phyloP scores from a whole-genome alignment of 2,888 invertebrate species.

The Volucella inflata region DNA sequence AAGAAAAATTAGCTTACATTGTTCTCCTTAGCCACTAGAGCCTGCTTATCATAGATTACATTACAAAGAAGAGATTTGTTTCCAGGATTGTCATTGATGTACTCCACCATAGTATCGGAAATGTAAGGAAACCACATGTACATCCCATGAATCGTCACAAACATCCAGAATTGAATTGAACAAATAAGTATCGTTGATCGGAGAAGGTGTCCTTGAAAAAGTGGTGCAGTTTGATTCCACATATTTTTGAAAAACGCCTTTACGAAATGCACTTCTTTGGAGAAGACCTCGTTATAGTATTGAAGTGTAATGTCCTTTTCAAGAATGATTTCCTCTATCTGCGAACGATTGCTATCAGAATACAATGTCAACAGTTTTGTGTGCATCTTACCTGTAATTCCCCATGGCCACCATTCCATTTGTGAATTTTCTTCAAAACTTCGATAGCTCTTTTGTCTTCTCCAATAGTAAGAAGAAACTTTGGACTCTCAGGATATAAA shows the following conservation, averaged over 20 bases:
- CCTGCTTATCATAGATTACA: constrained; percentile 76
- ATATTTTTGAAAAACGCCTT: constrained; percentile 77
- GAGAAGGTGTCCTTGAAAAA: constrained; percentile 78
- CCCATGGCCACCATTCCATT: constrained; percentile 76
- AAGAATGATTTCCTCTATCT: constrained; percentile 76
- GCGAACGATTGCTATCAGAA: neutral
- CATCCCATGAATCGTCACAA: constrained; percentile 79
- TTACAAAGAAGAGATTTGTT: constrained; percentile 78
- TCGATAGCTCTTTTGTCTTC: constrained; percentile 78
- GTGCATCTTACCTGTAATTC: constrained; percentile 66
- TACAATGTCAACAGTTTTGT: neutral
- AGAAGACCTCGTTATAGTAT: neutral
- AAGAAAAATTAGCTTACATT: constrained; percentile 56
- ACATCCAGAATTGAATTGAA: constrained; percentile 80
- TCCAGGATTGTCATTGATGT: constrained; percentile 76
- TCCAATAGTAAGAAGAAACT: constrained; percentile 79
- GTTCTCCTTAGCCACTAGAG: constrained; percentile 42
- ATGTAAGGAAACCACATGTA: constrained; percentile 82
- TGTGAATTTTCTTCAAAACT: constrained; percentile 78
- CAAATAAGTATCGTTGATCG: constrained; percentile 79
- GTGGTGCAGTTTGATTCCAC: constrained; percentile 81
- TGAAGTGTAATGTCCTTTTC: constrained; percentile 65
- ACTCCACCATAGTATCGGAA: constrained; percentile 79
- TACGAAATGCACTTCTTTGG: constrained; percentile 68
- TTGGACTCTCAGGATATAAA: constrained; percentile 81